Conservation (phyloP, 2,113 vertebrate genomes). For the Thinocorus orbignyianus region DNA sequence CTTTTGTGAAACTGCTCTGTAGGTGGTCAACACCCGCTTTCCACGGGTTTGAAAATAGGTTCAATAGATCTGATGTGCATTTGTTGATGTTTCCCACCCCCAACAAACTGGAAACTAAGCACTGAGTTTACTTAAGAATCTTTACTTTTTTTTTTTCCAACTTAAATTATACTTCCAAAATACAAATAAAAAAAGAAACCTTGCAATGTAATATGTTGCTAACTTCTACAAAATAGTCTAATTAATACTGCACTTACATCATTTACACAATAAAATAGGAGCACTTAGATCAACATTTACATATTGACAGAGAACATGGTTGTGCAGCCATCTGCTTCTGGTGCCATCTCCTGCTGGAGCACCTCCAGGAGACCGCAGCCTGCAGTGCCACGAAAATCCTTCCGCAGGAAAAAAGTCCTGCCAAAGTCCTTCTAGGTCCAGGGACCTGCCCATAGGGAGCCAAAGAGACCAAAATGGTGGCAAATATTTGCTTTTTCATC, state of each 20-base stretch:
- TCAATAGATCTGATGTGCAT: neutral
- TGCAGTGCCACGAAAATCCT: neutral
- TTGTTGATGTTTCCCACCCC: neutral
- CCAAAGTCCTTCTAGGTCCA: neutral
- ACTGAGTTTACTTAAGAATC: conserved; percentile 22
- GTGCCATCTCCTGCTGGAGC: neutral
- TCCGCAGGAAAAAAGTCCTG: neutral
- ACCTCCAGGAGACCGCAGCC: neutral
- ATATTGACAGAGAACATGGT: conserved; percentile 68
- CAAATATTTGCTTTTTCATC: neutral
- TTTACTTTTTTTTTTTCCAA: conserved; percentile 23
- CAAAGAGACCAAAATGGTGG: neutral
- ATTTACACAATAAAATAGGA: conserved; percentile 69
- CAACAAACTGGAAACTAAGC: neutral
- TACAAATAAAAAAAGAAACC: conserved; percentile 4
- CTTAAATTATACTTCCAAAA: conserved; percentile 51
- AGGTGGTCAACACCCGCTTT: neutral
- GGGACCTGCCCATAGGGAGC: neutral
- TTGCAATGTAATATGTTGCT: neutral
- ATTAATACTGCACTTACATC: conserved; percentile 49
- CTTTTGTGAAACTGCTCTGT: neutral
- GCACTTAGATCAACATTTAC: conserved; percentile 73
- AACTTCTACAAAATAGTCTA: conserved; percentile 36
- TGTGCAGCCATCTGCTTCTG: neutral
- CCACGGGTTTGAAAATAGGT: neutral